Conservation (phyloP, 92 coral and sea anemone genomes). For the Epizoanthus scotinus region DNA sequence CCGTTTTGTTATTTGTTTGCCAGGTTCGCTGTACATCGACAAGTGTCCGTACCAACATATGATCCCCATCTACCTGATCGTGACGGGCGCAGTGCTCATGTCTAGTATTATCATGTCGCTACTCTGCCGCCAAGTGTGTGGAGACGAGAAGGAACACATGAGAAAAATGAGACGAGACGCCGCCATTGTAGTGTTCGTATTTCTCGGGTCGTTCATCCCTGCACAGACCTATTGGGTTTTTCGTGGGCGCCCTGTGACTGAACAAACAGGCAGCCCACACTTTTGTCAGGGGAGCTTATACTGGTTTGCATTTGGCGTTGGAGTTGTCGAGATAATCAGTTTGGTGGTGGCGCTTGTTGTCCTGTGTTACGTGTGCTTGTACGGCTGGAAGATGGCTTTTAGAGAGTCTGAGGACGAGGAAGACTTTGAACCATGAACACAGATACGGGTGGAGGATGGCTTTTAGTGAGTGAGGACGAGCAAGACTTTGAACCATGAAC, state of each 20-base stretch:
- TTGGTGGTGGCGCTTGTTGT: slow-evolving; percentile 18
- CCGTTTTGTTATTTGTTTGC: neutral
- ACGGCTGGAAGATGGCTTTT: slow-evolving; percentile 31
- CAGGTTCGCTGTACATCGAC: slow-evolving; percentile 25
- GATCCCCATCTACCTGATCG: slow-evolving; percentile 31
- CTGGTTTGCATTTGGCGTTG: slow-evolving; percentile 34
- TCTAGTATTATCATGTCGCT: neutral
- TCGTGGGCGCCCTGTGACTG: neutral
- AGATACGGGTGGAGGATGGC: too few relatives aligned
- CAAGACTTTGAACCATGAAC: too few relatives aligned
- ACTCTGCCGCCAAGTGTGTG: slow-evolving; percentile 1
- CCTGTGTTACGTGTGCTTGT: slow-evolving; percentile 27
- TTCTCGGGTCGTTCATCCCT: slow-evolving; percentile 25
- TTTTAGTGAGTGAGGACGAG: too few relatives aligned
- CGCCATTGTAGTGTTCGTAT: slow-evolving; percentile 14
- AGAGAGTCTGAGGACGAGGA: slow-evolving; percentile 19
- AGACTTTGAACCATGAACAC: neutral
- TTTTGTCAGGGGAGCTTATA: slow-evolving; percentile 14
- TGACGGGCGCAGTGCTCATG: slow-evolving; percentile 16
- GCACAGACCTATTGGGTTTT: slow-evolving; percentile 45
- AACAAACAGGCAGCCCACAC: neutral
- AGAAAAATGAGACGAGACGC: slow-evolving; percentile 28
- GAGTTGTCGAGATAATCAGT: slow-evolving; percentile 15
- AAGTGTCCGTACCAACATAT: slow-evolving; percentile 31
- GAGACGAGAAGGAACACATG: slow-evolving; percentile 10